Evolutionary conservation across 2,797 vertebrate species (phyloP), one percentile per base, ranked within the genome.

Genomic region (Aulostomus chinensis): DNA sequence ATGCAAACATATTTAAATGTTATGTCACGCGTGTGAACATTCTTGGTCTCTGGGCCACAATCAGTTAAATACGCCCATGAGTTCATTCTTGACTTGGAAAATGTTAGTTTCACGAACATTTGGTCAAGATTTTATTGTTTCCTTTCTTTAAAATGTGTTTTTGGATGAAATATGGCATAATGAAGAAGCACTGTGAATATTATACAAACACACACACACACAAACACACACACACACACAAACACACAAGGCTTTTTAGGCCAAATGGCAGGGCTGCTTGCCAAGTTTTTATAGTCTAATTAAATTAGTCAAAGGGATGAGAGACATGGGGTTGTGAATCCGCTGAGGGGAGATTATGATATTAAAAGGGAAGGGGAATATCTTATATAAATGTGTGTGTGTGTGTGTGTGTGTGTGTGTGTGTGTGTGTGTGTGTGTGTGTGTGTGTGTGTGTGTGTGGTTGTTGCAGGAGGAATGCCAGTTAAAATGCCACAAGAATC

Each of bases 401-500:
- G 5, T n/a, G n/a, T n/a, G n/a, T n/a, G n/a, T n/a, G n/a, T n/a
- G n/a, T n/a, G n/a, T n/a, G n/a, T n/a, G n/a, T n/a, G n/a, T n/a
- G n/a, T 16, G 30, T 36, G 4, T 31, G 17, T 33, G 17, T 16
- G 30, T 36, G 4, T 31, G 17, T 33, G 17, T 51, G 25, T 22
- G 34, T 49, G 52, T 16, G 20, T 53, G 51, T 42, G 16, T 24
- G 36, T 13, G 45, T 32, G 34, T 38, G 33, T 20, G 38, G 33
- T 10, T 38, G 24, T 47, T 17, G 7, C 34, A 29, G 50, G 51
- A 69, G 67, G 72, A 21, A 69, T 82, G 77, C 78, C 81, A 72
- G 76, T 79, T 80, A 84, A 88, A 87, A 82, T 72, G 71, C 74
- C 84, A 78, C 69, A 80, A 78, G 74, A 85, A 83, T 86, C 62